A percentile compares a stretch with the other conserved stretches of the same genome.
These are phyloP conservation scores for Callipepla californica DNA, from an alignment of 2,113 vertebrate genomes.

Conservation along the genomic window DNA sequence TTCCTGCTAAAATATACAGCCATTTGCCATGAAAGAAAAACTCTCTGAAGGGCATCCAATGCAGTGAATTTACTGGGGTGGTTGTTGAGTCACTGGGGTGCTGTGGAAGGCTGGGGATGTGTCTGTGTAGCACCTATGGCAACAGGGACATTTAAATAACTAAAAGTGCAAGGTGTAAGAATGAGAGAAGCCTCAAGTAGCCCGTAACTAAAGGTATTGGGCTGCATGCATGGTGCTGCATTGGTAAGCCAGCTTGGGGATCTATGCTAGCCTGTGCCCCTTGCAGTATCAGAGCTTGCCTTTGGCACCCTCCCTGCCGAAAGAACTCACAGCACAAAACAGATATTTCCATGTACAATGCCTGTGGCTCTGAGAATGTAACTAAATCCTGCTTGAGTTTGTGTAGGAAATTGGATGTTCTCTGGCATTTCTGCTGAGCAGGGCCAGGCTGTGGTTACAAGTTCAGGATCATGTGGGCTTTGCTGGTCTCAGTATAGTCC, in stretches of 20 bases:
- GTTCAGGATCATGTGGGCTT: background rate
- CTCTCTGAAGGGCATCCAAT: background rate
- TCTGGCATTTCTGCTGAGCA: rapidly evolving
- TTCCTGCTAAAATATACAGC: background rate
- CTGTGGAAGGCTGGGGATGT: background rate
- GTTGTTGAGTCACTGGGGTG: background rate
- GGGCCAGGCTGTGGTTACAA: background rate
- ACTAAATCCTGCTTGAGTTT: background rate
- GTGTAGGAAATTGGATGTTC: background rate
- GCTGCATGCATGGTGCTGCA: no score
- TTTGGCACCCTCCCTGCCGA: background rate
- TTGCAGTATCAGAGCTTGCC: no score
- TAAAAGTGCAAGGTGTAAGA: background rate
- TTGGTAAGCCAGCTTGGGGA: no score
- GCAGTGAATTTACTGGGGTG: background rate
- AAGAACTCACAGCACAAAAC: background rate
- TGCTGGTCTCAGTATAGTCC: background rate
- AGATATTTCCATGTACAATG: background rate
- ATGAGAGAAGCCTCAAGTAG: no score
- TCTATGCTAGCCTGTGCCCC: background rate
- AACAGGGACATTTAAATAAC: background rate
- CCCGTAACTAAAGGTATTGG: no score
- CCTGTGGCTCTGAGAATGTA: background rate
- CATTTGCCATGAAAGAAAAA: background rate
- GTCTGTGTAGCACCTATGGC: background rate